phyloP scores from a whole-genome alignment of 2,797 vertebrate genomes.

The Ceryle rudis region DNA sequence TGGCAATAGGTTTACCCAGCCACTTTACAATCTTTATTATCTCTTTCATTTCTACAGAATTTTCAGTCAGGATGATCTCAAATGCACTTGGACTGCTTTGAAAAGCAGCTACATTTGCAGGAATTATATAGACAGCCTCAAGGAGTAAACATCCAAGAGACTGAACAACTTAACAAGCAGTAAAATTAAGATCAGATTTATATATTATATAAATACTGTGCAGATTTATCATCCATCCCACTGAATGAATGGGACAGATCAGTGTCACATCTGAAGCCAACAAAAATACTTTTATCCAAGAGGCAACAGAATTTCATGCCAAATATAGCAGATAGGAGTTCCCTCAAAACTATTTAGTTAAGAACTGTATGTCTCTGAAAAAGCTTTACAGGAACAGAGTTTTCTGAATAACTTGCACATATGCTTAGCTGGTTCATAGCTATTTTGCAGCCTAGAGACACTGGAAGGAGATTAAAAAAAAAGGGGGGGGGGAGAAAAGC shows the following conservation, averaged over 20 bases:
- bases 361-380: slow-evolving; percentile 4
- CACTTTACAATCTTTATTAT: neutral
- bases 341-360: neutral
- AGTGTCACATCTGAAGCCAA: slow-evolving; percentile 6
- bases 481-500: neutral
- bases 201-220: slow-evolving; percentile 22
- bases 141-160: slow-evolving; percentile 38
- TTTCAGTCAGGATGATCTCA: slow-evolving; percentile 30
- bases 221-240: slow-evolving; percentile 33
- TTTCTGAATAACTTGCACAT: slow-evolving; percentile 10
- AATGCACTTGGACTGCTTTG: slow-evolving; percentile 50
- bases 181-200: slow-evolving; percentile 26
- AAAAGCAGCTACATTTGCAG: slow-evolving; percentile 40
- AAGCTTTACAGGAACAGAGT: slow-evolving; percentile 1
- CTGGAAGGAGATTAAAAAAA: neutral
- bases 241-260: slow-evolving; percentile 4
- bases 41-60: neutral
- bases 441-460: slow-evolving; percentile 26
- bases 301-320: slow-evolving; percentile 30
- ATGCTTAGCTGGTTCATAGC: neutral
- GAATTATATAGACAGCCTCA: slow-evolving; percentile 35
- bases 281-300: slow-evolving; percentile 19
- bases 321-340: neutral
- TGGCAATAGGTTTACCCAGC: slow-evolving; percentile 45
- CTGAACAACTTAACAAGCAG: neutral